Evolutionary conservation across 2,113 vertebrate genomes (phyloP).

Genomic region (Sebastes schlegelii): DNA sequence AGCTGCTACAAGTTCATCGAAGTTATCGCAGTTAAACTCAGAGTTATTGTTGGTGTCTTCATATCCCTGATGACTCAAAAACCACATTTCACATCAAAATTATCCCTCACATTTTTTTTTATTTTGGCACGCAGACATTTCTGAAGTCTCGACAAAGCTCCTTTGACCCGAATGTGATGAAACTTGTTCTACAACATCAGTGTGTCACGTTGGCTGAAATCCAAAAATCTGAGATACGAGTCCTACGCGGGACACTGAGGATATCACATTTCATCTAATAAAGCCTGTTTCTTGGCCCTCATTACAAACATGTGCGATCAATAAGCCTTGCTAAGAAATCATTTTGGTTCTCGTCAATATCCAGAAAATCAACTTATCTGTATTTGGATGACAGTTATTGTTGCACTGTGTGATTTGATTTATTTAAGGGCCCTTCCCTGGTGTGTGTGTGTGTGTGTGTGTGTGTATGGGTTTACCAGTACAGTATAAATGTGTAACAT

Average conservation of each 20-base stretch:
- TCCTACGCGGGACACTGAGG: slow-evolving; percentile 4
- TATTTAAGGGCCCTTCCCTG: slow-evolving; percentile 13
- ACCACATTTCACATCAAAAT: background rate
- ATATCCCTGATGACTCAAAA: background rate
- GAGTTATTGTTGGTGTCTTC: slow-evolving; percentile 13
- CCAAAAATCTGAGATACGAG: slow-evolving; percentile 37
- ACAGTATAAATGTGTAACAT: background rate
- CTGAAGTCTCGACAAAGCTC: background rate
- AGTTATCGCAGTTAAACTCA: background rate
- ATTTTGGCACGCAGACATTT: background rate
- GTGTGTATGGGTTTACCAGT: background rate
- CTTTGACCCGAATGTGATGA: slow-evolving; percentile 24
- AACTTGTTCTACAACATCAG: slow-evolving; percentile 16
- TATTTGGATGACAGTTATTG: slow-evolving; percentile 46
- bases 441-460: slow-evolving; percentile 21
- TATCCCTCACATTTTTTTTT: background rate
- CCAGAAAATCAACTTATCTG: slow-evolving; percentile 52
- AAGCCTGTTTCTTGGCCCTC: slow-evolving; percentile 48
- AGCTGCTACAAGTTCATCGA: background rate
- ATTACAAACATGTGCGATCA: slow-evolving; percentile 67
- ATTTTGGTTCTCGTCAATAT: slow-evolving; percentile 39
- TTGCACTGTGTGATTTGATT: slow-evolving; percentile 40
- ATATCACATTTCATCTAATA: slow-evolving; percentile 63
- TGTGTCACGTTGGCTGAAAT: slow-evolving; percentile 30
- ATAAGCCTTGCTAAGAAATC: slow-evolving; percentile 53